phyloP scores from a whole-genome alignment of 2,888 invertebrate genomes.

The Macrosiphum euphorbiae region DNA sequence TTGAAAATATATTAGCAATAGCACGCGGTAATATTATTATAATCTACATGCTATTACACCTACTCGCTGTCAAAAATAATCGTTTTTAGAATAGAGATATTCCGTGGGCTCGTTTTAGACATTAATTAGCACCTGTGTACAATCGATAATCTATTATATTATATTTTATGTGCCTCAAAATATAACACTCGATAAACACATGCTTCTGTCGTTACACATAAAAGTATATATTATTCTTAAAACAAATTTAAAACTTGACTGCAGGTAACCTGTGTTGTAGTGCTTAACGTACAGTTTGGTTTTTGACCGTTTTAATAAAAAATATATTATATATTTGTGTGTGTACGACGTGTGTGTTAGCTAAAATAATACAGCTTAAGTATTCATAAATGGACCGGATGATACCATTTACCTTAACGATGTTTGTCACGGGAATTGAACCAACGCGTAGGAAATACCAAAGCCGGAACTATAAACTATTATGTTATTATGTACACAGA shows the following conservation, averaged over 20 bases:
- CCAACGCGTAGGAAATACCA: background rate
- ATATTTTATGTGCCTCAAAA: background rate
- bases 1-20: background rate
- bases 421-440: background rate
- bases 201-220: background rate
- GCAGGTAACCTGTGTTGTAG: background rate
- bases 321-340: background rate
- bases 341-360: background rate
- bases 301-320: background rate
- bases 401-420: conserved; percentile 2
- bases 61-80: conserved; percentile 45
- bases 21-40: background rate
- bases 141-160: background rate
- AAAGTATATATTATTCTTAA: background rate
- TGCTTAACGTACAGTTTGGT: background rate
- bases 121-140: conserved; percentile 40
- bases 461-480: background rate
- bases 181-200: background rate
- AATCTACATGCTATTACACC: conserved; percentile 4
- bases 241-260: background rate
- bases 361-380: background rate
- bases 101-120: conserved; percentile 22
- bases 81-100: conserved; percentile 24
- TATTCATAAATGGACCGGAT: background rate
- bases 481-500: background rate